phyloP scores from a whole-genome alignment of 2,888 invertebrate species.

The Phasia obesa region DNA sequence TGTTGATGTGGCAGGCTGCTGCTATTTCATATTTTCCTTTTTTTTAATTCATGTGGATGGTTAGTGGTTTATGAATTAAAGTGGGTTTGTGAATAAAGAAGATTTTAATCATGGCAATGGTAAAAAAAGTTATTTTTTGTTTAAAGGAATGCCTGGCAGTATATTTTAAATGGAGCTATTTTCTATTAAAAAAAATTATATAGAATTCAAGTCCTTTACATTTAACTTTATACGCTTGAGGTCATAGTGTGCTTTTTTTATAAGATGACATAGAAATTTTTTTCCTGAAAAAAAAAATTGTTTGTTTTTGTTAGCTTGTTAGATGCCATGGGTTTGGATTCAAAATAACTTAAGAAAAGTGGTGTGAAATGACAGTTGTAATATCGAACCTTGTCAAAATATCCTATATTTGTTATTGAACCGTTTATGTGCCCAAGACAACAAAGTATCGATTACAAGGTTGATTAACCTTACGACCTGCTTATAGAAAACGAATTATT shows the following conservation, averaged over 20 bases:
- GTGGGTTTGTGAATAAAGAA: slow-evolving; percentile 38
- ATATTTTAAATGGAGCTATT: slow-evolving; percentile 25
- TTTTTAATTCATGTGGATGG: slow-evolving; percentile 16
- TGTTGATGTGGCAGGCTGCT: slow-evolving; percentile 28
- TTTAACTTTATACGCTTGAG: slow-evolving; percentile 30
- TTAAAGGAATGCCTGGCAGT: slow-evolving; percentile 9
- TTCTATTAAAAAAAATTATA: background rate
- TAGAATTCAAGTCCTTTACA: slow-evolving; percentile 25
- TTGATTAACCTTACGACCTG: too few relatives aligned
- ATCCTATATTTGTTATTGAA: too few relatives aligned
- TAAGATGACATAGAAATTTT: slow-evolving; percentile 12
- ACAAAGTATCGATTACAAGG: too few relatives aligned
- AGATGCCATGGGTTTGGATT: too few relatives aligned
- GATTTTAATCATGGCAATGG: slow-evolving; percentile 41
- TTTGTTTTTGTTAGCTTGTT: too few relatives aligned
- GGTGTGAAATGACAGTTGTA: too few relatives aligned
- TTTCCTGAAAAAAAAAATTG: too few relatives aligned
- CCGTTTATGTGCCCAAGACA: too few relatives aligned
- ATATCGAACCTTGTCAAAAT: too few relatives aligned
- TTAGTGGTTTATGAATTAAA: slow-evolving; percentile 43
- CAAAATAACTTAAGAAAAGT: too few relatives aligned
- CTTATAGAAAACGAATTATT: too few relatives aligned
- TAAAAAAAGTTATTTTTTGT: slow-evolving; percentile 4
- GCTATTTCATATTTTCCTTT: background rate
- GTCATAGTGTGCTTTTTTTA: slow-evolving; percentile 34